Base-by-base conservation (phyloP, 2,888 invertebrate species). In the Machimus atricapillus region DNA sequence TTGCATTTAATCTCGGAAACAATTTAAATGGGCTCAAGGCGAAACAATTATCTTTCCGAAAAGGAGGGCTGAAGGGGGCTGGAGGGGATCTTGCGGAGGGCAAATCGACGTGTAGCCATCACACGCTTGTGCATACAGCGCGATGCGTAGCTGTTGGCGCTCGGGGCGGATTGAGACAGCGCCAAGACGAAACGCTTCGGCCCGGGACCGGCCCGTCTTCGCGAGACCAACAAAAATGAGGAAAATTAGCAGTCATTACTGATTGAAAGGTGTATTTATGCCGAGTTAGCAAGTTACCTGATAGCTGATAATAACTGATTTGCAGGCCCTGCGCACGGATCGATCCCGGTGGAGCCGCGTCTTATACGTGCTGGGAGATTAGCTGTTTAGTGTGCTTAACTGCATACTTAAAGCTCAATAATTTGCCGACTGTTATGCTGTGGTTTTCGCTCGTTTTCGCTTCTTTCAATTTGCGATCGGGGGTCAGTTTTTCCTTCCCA, bases 271-370 rank as follows among this genome's bases (percentile, higher is more conserved):
- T 87, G 85, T 87, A 87, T 79, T 87, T 87, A 87, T 78, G 78
- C 78, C 77, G 85, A 87, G 85, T 87, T 87, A 85, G 85, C 85
- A 87, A 87, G 85, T 85, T 78, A 87, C 85, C 85, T 89, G 89
- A 89, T 89, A 88, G 88, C 85, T 78, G 89, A 89, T 89, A 89
- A 89, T 88, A 89, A 89, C 81, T 88, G 87, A 88, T 88, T 87
- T 88, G 88, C 88, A 34, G 87, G 58, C 52, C 87, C 82, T 83
- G 85, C 40, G 76, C 66, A 52, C 52, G 87, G 74, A 43, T 73
- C 81, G 85, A 73, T 87, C 16, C 40, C 52, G 46, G 27, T 27
- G 31, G 77, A 58, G 27, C 9, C 23, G 74, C 52, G 40, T 58
- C 77, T 23, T 58, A 9, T 85, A 87, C 87, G 87, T 88, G 88